phyloP scores from a whole-genome alignment of 2,113 vertebrate genomes.

The Melanocharis versteri region DNA sequence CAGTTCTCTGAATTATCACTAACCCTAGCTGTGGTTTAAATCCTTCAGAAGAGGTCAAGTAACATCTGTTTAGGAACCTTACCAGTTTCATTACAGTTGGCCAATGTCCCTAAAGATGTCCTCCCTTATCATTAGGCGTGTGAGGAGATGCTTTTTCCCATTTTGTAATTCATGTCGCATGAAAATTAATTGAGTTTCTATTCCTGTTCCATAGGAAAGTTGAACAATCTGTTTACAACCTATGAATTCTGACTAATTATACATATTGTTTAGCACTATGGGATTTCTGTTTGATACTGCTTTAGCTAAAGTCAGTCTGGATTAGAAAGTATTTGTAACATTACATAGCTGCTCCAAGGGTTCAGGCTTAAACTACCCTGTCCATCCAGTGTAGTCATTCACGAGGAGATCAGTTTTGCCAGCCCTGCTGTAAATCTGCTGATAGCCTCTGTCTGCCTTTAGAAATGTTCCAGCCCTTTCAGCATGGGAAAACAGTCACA shows the following conservation, averaged over 20 bases:
- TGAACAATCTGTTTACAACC: not conserved
- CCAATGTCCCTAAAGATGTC: not conserved
- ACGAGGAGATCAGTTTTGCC: not conserved
- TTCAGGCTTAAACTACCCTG: not conserved
- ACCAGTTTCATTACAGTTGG: not conserved
- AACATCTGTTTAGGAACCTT: not conserved
- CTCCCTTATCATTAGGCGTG: not conserved
- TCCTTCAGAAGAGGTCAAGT: not conserved
- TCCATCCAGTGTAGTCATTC: not conserved
- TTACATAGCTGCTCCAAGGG: not conserved
- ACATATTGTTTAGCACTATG: not conserved
- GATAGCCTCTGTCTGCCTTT: not conserved
- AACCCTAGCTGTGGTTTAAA: not conserved
- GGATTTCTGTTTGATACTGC: not conserved
- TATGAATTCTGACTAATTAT: not conserved
- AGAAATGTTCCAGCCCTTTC: not conserved
- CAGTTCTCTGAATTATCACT: not conserved
- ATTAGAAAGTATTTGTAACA: not conserved
- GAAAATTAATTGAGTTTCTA: not conserved
- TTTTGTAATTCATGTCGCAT: not conserved
- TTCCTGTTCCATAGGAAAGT: not conserved
- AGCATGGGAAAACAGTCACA: not conserved
- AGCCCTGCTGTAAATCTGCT: not conserved
- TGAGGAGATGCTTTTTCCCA: not conserved
- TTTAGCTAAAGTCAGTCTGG: not conserved